Conservation (phyloP, 2,113 vertebrate genomes). For the Sisor rabdophorus region DNA sequence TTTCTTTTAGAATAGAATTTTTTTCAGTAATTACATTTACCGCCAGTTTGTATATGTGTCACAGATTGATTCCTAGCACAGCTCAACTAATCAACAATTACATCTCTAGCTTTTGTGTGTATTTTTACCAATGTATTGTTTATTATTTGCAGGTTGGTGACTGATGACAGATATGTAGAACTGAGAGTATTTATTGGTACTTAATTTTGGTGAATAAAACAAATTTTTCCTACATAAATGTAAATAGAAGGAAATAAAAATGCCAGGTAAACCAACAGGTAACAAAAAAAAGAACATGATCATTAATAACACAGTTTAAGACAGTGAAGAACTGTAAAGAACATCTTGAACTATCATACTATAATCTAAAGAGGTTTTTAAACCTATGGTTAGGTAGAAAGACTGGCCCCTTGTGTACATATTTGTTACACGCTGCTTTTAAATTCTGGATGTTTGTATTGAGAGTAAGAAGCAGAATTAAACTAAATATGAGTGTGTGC, state of each 20-base stretch:
- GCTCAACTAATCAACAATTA: neutral
- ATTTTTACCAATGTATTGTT: neutral
- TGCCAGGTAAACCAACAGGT: too few relatives aligned
- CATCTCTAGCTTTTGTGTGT: neutral
- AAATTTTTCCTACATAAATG: too few relatives aligned
- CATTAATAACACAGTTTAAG: too few relatives aligned
- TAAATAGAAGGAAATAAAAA: too few relatives aligned
- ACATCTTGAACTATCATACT: neutral
- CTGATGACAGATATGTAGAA: too few relatives aligned
- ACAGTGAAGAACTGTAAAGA: too few relatives aligned
- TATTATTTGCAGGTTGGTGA: too few relatives aligned
- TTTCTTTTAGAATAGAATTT: too few relatives aligned
- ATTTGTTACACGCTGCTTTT: neutral
- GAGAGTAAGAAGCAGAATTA: too few relatives aligned
- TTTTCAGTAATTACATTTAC: neutral
- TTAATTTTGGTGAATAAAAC: too few relatives aligned
- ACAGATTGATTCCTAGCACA: neutral
- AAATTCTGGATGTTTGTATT: neutral
- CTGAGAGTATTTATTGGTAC: too few relatives aligned
- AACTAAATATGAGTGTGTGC: neutral
- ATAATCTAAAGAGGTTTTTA: neutral
- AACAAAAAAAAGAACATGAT: too few relatives aligned
- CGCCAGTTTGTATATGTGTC: neutral
- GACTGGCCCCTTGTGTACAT: constrained; percentile 1
- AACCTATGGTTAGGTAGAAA: neutral